These are phyloP conservation scores for Beroe forskalii DNA, from an alignment of 37 sponge, comb jelly and placozoan species.

Conservation along the genomic window DNA sequence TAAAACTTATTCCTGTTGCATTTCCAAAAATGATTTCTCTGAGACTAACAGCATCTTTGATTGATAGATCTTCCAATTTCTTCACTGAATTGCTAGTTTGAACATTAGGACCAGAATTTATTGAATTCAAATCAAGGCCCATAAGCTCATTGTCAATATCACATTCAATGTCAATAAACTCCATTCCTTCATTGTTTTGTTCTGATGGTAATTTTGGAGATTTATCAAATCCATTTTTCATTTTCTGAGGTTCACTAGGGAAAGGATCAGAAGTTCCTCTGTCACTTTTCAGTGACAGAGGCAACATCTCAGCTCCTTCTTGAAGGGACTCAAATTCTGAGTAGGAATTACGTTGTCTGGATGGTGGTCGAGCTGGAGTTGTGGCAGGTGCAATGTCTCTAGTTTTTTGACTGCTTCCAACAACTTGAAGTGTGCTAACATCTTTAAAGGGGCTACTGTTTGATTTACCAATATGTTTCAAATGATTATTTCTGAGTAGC, in stretches of 20 bases:
- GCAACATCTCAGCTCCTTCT: not conserved
- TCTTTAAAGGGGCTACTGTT: conserved; percentile 57
- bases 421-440: conserved; percentile 22
- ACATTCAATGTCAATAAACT: conserved; percentile 50
- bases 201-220: not conserved
- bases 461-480: conserved; percentile 43
- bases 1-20: conserved; percentile 73
- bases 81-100: not conserved
- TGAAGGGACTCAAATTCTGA: conserved; percentile 29
- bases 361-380: conserved; percentile 6
- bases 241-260: not conserved
- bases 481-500: not conserved
- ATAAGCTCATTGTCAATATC: not conserved
- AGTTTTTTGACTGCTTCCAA: conserved; percentile 36
- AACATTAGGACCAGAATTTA: not conserved
- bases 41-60: conserved; percentile 53
- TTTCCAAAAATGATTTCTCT: conserved; percentile 79
- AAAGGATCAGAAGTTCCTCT: not conserved
- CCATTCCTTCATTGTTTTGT: not conserved
- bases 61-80: conserved; percentile 11
- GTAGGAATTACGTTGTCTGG: conserved; percentile 26
- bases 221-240: not conserved
- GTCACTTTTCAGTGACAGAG: not conserved
- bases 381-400: not conserved
- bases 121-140: not conserved